Conservation (phyloP, 53 echinoderm and acorn worm genomes). For the Luidia sarsii region DNA sequence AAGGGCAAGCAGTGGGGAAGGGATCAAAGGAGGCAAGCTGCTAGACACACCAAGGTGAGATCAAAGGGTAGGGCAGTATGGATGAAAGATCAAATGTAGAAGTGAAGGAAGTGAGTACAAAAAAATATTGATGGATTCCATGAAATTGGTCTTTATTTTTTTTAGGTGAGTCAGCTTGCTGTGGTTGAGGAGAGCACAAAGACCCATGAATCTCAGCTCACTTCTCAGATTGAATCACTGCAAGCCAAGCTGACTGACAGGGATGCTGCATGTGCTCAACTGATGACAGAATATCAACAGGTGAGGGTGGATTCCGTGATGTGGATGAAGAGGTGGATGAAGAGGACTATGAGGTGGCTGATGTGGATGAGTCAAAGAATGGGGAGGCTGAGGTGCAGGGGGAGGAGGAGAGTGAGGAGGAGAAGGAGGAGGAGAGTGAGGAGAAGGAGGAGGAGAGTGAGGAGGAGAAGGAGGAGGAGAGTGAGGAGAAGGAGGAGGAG, state of each 20-base stretch:
- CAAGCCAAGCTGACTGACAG: conserved; percentile 58
- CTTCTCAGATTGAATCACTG: conserved; percentile 50
- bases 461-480: conserved; percentile 15
- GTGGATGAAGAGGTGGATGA: too few species aligned
- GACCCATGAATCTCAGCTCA: conserved; percentile 57
- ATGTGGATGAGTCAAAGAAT: too few species aligned
- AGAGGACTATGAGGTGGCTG: too few species aligned
- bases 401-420: neutral
- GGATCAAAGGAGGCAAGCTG: too few species aligned
- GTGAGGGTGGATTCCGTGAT: too few species aligned
- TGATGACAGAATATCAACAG: conserved; percentile 64
- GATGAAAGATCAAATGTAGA: too few species aligned
- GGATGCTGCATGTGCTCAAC: conserved; percentile 31
- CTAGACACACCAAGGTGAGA: too few species aligned
- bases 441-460: neutral
- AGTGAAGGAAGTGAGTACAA: too few species aligned
- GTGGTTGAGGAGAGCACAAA: conserved; percentile 61
- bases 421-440: neutral
- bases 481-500: conserved; percentile 51
- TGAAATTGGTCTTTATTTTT: neutral
- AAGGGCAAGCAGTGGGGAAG: too few species aligned
- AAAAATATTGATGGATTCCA: too few species aligned
- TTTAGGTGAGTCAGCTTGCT: conserved; percentile 61
- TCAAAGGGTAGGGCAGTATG: too few species aligned
- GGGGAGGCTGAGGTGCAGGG: too few species aligned